Conservation (phyloP, 2,888 invertebrate genomes). For the Allacma fusca region DNA sequence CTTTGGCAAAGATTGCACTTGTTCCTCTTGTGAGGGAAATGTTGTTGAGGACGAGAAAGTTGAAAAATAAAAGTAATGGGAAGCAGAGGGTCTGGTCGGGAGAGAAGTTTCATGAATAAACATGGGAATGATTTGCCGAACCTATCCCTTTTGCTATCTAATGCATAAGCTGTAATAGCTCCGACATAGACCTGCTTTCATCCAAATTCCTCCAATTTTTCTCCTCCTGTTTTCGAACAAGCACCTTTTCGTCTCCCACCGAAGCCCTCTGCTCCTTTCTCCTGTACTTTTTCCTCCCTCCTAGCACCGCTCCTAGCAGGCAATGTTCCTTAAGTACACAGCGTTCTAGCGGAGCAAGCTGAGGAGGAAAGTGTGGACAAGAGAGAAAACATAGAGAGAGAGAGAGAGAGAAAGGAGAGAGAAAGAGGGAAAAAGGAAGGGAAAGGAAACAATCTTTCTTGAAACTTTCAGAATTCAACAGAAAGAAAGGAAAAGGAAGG, state of each 20-base stretch:
- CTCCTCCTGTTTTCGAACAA: neutral
- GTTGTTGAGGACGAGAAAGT: slow-evolving; percentile 19
- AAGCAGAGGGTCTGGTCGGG: neutral
- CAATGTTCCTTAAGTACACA: too few species aligned
- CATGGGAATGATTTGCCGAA: slow-evolving; percentile 43
- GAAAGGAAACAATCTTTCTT: slow-evolving; percentile 47
- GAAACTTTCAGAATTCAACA: slow-evolving; percentile 47
- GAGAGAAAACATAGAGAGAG: slow-evolving; percentile 23
- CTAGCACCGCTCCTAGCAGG: too few species aligned
- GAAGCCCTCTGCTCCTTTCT: neutral
- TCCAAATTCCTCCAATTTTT: neutral
- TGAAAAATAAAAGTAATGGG: slow-evolving; percentile 17
- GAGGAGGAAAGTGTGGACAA: neutral
- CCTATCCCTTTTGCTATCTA: neutral
- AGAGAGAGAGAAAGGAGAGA: slow-evolving; percentile 14
- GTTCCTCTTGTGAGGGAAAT: neutral
- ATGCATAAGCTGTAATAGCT: neutral
- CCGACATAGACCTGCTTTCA: neutral
- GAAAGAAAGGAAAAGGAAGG: slow-evolving; percentile 34
- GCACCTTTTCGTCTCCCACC: too few species aligned
- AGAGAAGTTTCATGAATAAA: slow-evolving; percentile 46
- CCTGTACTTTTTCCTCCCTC: too few species aligned
- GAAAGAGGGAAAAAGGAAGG: slow-evolving; percentile 29
- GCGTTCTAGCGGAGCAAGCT: neutral
- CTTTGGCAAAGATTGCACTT: neutral